These are phyloP conservation scores for Nemurella pictetii DNA, from an alignment of 2,888 invertebrate genomes.

Conservation along the genomic window DNA sequence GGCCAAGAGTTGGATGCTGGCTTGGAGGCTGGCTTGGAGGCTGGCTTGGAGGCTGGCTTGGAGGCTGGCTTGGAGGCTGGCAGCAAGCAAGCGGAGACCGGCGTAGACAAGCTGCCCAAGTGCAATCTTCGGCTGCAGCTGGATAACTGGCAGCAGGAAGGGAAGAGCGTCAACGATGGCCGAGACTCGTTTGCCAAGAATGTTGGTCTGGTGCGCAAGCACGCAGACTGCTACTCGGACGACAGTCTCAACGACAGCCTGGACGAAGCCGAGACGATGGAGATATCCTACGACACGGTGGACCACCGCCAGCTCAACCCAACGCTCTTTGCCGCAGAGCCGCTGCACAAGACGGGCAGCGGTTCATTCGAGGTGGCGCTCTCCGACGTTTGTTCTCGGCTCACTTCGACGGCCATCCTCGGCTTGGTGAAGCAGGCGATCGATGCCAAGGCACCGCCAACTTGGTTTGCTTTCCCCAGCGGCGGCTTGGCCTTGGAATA, in stretches of 20 bases:
- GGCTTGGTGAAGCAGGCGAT: constrained; percentile 79
- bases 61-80: too few relatives aligned
- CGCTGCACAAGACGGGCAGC: constrained; percentile 50
- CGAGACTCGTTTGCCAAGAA: neutral
- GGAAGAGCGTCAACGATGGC: constrained; percentile 22
- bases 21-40: too few relatives aligned
- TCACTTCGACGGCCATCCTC: constrained; percentile 78
- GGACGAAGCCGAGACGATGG: constrained; percentile 35
- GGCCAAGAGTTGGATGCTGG: too few relatives aligned
- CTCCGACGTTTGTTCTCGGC: constrained; percentile 76
- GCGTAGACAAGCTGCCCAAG: constrained; percentile 34
- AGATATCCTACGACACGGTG: constrained; percentile 48
- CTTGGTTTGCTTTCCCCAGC: constrained; percentile 60
- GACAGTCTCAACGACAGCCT: constrained; percentile 52
- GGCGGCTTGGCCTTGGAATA: constrained; percentile 68
- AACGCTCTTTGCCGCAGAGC: constrained; percentile 40
- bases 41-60: too few relatives aligned
- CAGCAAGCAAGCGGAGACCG: neutral
- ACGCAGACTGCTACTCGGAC: constrained; percentile 49
- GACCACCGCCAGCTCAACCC: neutral
- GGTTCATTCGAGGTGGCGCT: constrained; percentile 69
- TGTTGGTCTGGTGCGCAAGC: constrained; percentile 13
- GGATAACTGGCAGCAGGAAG: constrained; percentile 35
- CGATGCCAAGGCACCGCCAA: constrained; percentile 76
- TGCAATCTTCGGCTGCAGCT: constrained; percentile 38